Conservation (phyloP, 2,113 vertebrate species). For the Xiphorhynchus elegans region DNA sequence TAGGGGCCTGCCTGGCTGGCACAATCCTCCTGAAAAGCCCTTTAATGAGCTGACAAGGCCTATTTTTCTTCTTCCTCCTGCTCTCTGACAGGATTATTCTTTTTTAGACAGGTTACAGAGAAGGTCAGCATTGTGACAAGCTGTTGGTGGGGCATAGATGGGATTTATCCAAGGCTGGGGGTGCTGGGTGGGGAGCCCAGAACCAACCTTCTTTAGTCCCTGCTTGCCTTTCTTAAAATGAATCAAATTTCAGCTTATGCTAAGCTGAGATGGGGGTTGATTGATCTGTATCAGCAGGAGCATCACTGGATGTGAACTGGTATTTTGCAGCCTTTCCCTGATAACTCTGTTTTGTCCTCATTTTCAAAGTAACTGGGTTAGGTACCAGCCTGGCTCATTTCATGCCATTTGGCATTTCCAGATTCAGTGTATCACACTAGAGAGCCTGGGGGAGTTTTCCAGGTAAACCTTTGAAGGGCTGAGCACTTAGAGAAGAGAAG, state of each 20-base stretch:
- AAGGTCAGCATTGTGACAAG: background rate
- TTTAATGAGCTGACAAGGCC: background rate
- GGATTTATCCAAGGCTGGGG: background rate
- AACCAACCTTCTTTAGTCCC: background rate
- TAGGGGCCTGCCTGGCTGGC: background rate
- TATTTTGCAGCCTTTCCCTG: background rate
- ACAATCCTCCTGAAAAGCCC: background rate
- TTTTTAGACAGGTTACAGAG: background rate
- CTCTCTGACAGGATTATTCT: background rate
- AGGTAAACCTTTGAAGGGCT: background rate
- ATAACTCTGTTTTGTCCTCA: background rate
- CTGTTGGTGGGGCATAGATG: background rate
- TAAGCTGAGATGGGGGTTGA: rapidly evolving
- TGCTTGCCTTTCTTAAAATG: background rate
- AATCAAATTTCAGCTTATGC: background rate
- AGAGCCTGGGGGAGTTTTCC: background rate
- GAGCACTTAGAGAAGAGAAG: background rate
- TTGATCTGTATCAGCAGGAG: background rate
- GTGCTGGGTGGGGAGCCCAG: background rate
- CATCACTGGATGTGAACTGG: background rate
- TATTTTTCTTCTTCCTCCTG: background rate
- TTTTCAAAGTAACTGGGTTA: background rate
- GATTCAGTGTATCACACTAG: background rate
- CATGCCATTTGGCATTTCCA: background rate
- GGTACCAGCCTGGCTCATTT: background rate